Base-by-base conservation (phyloP, 2,113 vertebrate species). In the Perca fluviatilis region DNA sequence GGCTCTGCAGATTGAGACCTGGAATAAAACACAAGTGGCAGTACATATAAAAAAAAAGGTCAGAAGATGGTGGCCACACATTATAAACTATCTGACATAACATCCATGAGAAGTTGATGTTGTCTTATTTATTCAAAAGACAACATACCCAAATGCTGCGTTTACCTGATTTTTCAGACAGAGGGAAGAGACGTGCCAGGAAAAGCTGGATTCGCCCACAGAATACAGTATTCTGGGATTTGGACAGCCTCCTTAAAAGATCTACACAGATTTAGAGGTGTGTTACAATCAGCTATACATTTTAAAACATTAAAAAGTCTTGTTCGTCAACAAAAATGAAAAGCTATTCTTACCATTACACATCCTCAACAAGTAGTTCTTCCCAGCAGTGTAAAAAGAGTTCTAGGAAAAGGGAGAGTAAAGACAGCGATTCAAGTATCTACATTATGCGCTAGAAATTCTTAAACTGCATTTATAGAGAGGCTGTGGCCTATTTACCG, bases 211-310 rank as follows among this genome's bases (percentile, higher is more conserved):
- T 99, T 91, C 98, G 94, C 82, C 98, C 98, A 91, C 98, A 99
- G 90, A 99, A 99, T 3, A 99, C 98, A 1, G 98, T 99, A 79
- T 99, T 99, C 92, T 99, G 98, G 61, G 98, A 98, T 92, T 99
- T 99, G 18, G 98, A 99, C 62, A 99, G 95, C 92, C 98, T 96
- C 94, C 98, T 95, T 62, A 99, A 88, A 61, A 99, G 97, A 92
- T 99, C 98, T 99, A 90, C 54, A 71, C 76, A 51, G 18, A 74
- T n/a, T 57, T 3, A 62, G n/a, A 83, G 6, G 18, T 36, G 23
- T 2, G 13, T 76, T 47, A 89, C 9, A 51, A 9, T 62, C 18
- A 50, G 16, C 10, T n/a, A 0, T 15, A 5, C 3, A 2, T 14
- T 69, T 33, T 15, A 40, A 62, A 33, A 82, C 21, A 16, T 27